Conservation (phyloP, 2,113 vertebrate genomes). For the Neogale vison region DNA sequence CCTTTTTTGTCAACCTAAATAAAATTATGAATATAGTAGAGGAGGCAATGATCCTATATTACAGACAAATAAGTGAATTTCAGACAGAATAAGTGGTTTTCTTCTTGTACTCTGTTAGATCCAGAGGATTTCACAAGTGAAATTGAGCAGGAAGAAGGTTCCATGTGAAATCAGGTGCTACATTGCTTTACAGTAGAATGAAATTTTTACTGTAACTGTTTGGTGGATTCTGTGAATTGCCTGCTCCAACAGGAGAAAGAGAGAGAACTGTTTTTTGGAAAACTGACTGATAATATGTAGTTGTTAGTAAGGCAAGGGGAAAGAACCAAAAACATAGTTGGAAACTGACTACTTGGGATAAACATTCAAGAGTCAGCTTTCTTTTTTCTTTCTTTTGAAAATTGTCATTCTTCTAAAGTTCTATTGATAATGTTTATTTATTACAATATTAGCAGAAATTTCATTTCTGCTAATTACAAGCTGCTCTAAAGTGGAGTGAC, state of each 20-base stretch:
- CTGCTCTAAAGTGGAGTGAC: neutral
- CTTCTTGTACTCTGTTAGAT: neutral
- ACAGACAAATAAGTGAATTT: neutral
- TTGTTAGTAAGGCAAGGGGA: neutral
- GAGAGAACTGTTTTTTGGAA: neutral
- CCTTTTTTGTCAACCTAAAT: neutral
- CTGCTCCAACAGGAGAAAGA: neutral
- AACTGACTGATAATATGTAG: neutral
- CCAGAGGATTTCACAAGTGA: neutral
- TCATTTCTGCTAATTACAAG: neutral
- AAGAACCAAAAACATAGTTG: neutral
- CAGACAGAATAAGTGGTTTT: neutral
- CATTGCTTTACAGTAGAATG: neutral
- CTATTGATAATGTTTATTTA: neutral
- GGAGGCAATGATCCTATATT: neutral
- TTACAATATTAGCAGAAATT: neutral
- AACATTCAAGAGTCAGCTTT: neutral
- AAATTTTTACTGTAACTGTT: neutral
- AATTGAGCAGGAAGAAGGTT: neutral
- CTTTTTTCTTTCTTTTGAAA: neutral
- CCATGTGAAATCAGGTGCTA: neutral
- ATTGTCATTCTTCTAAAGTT: neutral
- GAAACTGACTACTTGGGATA: neutral
- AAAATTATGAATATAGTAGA: neutral
- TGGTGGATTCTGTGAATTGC: neutral